phyloP scores from a whole-genome alignment of 2,797 vertebrate genomes.

The Sebastes alutus region DNA sequence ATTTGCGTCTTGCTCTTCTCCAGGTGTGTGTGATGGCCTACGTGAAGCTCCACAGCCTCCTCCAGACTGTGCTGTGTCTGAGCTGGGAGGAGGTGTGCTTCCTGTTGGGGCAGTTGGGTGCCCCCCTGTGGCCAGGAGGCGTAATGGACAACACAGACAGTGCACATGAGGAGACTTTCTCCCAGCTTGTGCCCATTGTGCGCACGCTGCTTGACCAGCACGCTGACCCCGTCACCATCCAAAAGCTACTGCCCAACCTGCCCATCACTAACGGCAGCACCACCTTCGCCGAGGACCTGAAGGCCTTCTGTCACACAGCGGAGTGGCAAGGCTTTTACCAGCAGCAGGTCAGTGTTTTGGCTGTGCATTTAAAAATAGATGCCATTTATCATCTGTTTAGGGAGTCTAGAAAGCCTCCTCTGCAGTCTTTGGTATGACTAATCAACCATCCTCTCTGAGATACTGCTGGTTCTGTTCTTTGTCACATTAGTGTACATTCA shows the following conservation, averaged over 20 bases:
- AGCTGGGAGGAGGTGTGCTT: conserved; percentile 91
- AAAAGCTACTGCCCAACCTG: conserved; percentile 89
- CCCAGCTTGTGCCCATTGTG: conserved; percentile 91
- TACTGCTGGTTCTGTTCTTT: conserved; percentile 31
- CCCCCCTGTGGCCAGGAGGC: conserved; percentile 72
- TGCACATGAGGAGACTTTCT: conserved; percentile 80
- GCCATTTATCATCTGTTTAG: conserved; percentile 18
- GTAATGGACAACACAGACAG: conserved; percentile 29
- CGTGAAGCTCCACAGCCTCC: conserved; percentile 93
- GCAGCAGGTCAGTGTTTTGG: conserved; percentile 83
- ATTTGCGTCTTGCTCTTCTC: not conserved
- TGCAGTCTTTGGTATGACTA: not conserved
- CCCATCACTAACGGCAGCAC: conserved; percentile 94
- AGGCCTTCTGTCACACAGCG: conserved; percentile 85
- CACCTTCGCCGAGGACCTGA: conserved; percentile 94
- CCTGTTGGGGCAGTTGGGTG: conserved; percentile 83
- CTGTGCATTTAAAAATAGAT: conserved; percentile 19
- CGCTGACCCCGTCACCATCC: conserved; percentile 85
- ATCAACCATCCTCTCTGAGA: not conserved
- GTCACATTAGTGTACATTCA: conserved; percentile 8
- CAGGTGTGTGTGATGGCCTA: conserved; percentile 93
- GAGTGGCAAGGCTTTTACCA: conserved; percentile 95
- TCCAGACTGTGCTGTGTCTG: conserved; percentile 88
- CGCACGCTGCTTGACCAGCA: conserved; percentile 93
- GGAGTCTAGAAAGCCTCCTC: conserved; percentile 9